These are phyloP conservation scores for Callionymus lyra DNA, from an alignment of 2,113 vertebrate genomes.

Conservation along the genomic window DNA sequence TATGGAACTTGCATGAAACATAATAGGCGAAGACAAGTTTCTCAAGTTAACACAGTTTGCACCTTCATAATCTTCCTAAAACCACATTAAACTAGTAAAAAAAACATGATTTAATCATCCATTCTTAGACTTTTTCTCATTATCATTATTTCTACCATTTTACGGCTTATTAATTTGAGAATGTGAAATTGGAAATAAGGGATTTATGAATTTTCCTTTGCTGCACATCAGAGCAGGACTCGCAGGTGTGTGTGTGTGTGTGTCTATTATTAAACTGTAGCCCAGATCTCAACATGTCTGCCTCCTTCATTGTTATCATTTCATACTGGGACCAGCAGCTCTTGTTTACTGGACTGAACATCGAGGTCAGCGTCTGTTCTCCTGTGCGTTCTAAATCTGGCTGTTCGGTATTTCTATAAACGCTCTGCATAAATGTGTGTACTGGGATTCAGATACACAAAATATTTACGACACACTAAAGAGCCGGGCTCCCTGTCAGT, in stretches of 20 bases:
- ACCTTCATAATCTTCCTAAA: too few relatives aligned
- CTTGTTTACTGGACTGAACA: background rate
- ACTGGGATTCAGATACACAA: conserved; percentile 29
- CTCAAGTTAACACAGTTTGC: too few relatives aligned
- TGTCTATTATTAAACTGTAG: conserved; percentile 56
- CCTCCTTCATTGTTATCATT: background rate
- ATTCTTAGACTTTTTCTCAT: too few relatives aligned
- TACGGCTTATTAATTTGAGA: conserved; percentile 32
- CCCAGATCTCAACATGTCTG: conserved; percentile 8
- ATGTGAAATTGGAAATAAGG: conserved; percentile 32
- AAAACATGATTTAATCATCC: too few relatives aligned
- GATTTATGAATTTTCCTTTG: conserved; percentile 37
- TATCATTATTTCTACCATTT: too few relatives aligned
- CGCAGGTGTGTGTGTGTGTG: conserved; percentile 10
- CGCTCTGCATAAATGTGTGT: conserved; percentile 14
- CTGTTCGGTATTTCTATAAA: conserved; percentile 19
- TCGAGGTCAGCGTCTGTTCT: conserved; percentile 21
- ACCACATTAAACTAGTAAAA: too few relatives aligned
- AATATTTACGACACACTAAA: conserved; percentile 45
- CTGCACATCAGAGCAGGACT: conserved; percentile 36
- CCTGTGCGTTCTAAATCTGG: conserved; percentile 2
- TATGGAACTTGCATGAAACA: too few relatives aligned
- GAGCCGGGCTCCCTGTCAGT: conserved; percentile 22
- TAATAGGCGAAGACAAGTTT: too few relatives aligned
- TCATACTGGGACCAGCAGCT: background rate